Evolutionary conservation across 2,797 vertebrate species (phyloP).

Genomic region (Simalia tracyae): DNA sequence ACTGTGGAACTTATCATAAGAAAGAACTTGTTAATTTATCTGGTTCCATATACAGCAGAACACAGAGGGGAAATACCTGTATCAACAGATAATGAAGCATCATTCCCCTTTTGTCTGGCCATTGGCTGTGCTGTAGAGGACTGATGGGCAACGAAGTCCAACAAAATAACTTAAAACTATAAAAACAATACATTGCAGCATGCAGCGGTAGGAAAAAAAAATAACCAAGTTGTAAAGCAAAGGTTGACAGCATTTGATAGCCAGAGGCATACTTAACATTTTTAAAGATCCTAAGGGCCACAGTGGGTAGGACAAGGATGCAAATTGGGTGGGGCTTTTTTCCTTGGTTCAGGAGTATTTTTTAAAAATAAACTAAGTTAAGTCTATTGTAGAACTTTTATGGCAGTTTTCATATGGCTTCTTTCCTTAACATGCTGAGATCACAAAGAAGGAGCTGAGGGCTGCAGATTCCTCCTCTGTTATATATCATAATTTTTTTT

Average conservation of each 20-base stretch:
- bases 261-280: not conserved
- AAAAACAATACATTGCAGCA: not conserved
- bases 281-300: not conserved
- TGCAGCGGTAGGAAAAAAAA: not conserved
- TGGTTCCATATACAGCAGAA: slow-evolving; percentile 18
- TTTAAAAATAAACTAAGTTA: not conserved
- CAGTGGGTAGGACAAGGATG: not conserved
- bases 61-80: not conserved
- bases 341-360: not conserved
- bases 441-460: not conserved
- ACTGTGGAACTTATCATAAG: not conserved
- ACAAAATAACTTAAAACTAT: not conserved
- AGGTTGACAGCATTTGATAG: not conserved
- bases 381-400: not conserved
- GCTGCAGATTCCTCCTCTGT: not conserved
- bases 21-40: slow-evolving; percentile 17
- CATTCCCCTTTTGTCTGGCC: not conserved
- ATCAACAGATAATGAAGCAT: not conserved
- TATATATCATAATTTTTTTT: not conserved
- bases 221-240: not conserved
- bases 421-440: not conserved
- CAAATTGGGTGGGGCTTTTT: not conserved
- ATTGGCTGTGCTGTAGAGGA: not conserved
- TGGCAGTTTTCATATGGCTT: not conserved
- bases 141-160: not conserved